These are phyloP conservation scores for Stegodyphus mimosarum DNA, from an alignment of 1,140 invertebrate species.

Conservation along the genomic window DNA sequence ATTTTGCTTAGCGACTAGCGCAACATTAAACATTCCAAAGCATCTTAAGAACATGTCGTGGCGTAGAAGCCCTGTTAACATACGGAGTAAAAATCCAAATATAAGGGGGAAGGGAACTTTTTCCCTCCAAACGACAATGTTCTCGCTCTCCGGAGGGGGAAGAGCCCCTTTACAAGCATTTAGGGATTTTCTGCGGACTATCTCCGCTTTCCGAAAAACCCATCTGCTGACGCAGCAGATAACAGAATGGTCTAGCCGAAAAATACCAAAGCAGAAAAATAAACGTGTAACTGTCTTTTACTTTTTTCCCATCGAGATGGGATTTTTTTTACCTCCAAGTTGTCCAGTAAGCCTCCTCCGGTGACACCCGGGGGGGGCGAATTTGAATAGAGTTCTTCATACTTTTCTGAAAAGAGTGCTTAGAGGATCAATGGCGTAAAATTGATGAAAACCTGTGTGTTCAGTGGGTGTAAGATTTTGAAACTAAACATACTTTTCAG, in stretches of 20 bases:
- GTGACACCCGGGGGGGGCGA: neutral
- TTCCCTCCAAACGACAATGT: no score
- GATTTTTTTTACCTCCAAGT: neutral
- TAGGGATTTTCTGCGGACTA: neutral
- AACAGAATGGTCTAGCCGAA: neutral
- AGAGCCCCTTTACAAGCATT: neutral
- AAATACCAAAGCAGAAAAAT: neutral
- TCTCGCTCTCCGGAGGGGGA: neutral
- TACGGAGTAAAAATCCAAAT: no score
- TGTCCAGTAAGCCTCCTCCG: neutral
- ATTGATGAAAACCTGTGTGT: neutral
- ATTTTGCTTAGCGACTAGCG: no score
- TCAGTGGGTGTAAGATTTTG: no score
- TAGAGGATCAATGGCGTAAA: neutral
- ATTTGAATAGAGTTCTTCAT: constrained; percentile 8
- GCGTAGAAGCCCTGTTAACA: no score
- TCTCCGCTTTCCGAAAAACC: neutral
- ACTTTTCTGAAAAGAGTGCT: neutral
- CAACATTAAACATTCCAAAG: no score
- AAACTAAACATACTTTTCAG: no score
- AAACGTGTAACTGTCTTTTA: neutral
- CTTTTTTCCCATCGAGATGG: neutral
- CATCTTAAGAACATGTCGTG: no score
- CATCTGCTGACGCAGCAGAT: constrained; percentile 13
- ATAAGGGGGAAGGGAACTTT: no score